Base-by-base conservation (phyloP, 2,113 vertebrate genomes). In the Baryphthengus martii region DNA sequence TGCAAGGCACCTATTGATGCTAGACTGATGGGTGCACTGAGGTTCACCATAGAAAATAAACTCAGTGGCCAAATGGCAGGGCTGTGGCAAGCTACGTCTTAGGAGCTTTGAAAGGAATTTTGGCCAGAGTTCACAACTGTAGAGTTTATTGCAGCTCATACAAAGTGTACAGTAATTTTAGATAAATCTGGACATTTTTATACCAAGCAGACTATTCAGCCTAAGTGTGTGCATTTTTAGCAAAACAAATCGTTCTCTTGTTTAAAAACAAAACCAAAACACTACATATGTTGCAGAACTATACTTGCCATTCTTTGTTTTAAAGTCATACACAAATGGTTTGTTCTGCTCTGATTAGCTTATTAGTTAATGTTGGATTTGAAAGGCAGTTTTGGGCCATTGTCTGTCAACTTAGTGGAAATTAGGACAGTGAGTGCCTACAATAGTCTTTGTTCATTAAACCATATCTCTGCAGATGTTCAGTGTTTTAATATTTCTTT, bases 301-400 rank as follows among this genome's bases (percentile, higher is more conserved):
- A 21, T 88, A 93, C 52, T 90, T 97, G 89, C 53, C 85, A 73
- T 94, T 97, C 87, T 95, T 83, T 97, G 68, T 93, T 97, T 97
- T 95, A 86, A 97, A 97, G 90, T 96, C 95, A 94, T 88, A 97
- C 58, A 77, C 88, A 96, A 97, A 97, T 91, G 95, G 90, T 86
- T 97, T 96, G 96, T 98, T 98, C 97, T 98, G 98, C 97, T 98
- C 98, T 98, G 95, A 98, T 98, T 98, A 98, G 96, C 97, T 97
- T 97, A 98, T 98, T 98, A 96, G 96, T 97, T 97, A 96, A 96
- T 97, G 97, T 93, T 97, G 95, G 94, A 97, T 97, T 91, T 98
- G 95, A 97, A 98, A 97, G 91, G 97, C 95, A 97, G 95, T 98
- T 97, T 97, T 96, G 90, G 97, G 97, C 97, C 97, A 98, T 97